Conservation (phyloP, 2,888 invertebrate genomes). For the Stegophylla sp. region DNA sequence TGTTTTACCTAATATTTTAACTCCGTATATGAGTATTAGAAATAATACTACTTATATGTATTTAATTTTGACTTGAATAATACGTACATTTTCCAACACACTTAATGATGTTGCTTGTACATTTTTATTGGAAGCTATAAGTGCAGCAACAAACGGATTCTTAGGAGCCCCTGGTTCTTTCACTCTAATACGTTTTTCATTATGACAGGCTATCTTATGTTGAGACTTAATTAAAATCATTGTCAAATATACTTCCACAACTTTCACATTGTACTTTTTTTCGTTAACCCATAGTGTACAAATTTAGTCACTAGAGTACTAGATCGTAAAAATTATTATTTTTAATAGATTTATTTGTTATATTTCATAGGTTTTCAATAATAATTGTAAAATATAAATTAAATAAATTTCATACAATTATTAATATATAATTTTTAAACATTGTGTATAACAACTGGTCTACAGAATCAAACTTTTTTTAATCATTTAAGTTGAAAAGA, state of each 20-base stretch:
- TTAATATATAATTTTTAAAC: no score
- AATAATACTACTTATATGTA: conserved; percentile 13
- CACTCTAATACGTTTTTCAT: conserved; percentile 23
- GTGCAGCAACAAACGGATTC: conserved; percentile 24
- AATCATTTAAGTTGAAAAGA: no score
- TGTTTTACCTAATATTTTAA: no score
- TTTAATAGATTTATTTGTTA: neutral
- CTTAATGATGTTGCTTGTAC: neutral
- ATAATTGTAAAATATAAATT: conserved; percentile 9
- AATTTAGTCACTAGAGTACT: neutral
- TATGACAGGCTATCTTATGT: conserved; percentile 19
- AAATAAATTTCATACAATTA: neutral
- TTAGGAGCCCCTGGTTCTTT: conserved; percentile 23
- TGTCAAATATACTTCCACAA: conserved; percentile 31
- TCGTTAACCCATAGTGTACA: conserved; percentile 17
- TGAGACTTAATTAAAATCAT: conserved; percentile 19
- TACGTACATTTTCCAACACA: conserved; percentile 31
- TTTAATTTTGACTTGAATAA: conserved; percentile 12
- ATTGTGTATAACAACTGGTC: no score
- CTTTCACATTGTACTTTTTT: conserved; percentile 38
- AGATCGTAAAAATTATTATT: neutral
- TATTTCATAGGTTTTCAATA: no score
- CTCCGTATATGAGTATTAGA: neutral
- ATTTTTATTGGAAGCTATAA: conserved; percentile 21
- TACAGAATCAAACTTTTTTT: no score